Base-by-base conservation (phyloP, 1,140 invertebrate species). In the Mamestra configurata region DNA sequence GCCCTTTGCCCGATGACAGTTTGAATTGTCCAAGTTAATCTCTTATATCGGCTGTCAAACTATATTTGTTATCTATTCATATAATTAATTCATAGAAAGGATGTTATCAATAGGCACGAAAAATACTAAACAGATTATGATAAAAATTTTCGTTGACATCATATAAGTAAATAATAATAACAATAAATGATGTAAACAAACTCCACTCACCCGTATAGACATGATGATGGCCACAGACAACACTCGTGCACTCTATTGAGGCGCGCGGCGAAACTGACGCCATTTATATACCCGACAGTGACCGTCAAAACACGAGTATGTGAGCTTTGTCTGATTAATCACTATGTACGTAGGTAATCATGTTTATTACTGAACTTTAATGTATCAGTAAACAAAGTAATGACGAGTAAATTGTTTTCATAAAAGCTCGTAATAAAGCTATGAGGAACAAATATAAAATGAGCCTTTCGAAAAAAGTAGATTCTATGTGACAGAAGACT, bases 161-260 rank as follows among this genome's bases (percentile, higher is more conserved):
- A n/a, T 15, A 15, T 22, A 55, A 22, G 51, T 55, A 24, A 11
- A 24, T 10, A 55, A 1, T 13, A 24, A 15, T 15, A 15, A 27
- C n/a, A n/a, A 40, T 31, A 7, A 75, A 40, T 53, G 61, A 6
- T 27, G 31, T 35, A 53, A 70, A 83, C 11, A 77, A 77, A 79
- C 35, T 20, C 0, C 53, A 83, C 84, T 83, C 61, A 88, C 86
- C 86, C 83, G 81, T 79, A 59, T 49, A 81, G 51, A 79, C 64
- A 79, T 64, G 77, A 82, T 84, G 79, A 37, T 70, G 79, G 71
- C 43, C 53, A 59, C 66, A 31, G 64, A 24, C 66, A 66, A 59
- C 71, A 64, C 13, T 49, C 15, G 15, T 49, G 43, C 77, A 82
- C 51, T 79, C 68, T 43, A 77, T 73, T 82, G 80, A 61, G 76